A percentile compares a stretch with the other conserved stretches of the same genome.
phyloP scores from a whole-genome alignment of 1,140 invertebrate species.

The Halesus radiatus region DNA sequence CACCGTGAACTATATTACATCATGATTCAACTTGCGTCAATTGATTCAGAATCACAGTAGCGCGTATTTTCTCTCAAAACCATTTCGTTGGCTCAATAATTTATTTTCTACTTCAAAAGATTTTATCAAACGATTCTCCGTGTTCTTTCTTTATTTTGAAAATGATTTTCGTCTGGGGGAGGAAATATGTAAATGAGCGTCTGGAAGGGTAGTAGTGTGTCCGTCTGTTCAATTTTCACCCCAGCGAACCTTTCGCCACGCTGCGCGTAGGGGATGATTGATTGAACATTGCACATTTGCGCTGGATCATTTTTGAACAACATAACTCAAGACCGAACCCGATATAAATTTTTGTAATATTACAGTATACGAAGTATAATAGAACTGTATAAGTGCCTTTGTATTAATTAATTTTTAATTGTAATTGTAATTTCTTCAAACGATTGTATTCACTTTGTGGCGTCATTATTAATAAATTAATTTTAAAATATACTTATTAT shows the following conservation, averaged over 20 bases:
- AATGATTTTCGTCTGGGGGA: not conserved
- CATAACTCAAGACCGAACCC: not conserved
- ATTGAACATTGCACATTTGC: conserved; percentile 21
- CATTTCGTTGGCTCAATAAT: not conserved
- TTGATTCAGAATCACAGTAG: not conserved
- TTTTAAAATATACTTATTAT: too few species aligned
- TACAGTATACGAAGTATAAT: too few species aligned
- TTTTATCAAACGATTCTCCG: not conserved
- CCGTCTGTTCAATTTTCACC: not conserved
- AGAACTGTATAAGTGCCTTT: too few species aligned
- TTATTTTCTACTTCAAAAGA: conserved; percentile 3
- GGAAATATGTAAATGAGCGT: conserved; percentile 17
- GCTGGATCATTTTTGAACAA: not conserved
- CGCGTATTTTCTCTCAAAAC: not conserved
- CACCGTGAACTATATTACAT: too few species aligned
- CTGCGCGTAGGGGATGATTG: not conserved
- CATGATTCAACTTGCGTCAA: too few species aligned
- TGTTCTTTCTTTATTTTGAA: not conserved
- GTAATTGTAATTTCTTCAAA: too few species aligned
- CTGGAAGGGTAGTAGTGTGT: not conserved
- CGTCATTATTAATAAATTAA: too few species aligned
- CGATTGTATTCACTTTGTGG: too few species aligned
- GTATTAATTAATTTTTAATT: too few species aligned
- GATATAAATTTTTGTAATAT: not conserved
- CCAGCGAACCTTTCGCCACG: not conserved